Evolutionary conservation across 2,888 invertebrate species (phyloP), one percentile per base, ranked within the genome.

Genomic region (Orthonychiurus folsomi): DNA sequence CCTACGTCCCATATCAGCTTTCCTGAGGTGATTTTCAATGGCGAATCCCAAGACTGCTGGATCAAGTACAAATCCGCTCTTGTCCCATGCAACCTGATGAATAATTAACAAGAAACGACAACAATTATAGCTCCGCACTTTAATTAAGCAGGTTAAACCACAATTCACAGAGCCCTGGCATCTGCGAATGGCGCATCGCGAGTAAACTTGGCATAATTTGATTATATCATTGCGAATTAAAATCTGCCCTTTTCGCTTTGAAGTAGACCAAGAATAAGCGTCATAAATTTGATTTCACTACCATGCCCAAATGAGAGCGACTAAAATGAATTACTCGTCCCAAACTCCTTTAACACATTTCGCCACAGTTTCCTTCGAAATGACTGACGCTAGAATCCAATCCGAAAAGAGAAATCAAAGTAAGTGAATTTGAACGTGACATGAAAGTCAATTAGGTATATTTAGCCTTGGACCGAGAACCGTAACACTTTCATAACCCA

Each of bases 11-110:
- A 69, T 66, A 53, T 70, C 70, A 18, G 62, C 68, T 60, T 69
- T 64, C 59, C 69, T 59, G 12, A 72, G 59, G 57, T 72, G 71
- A 59, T 66, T 67, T 58, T 72, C 71, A 59, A 72, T 72, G 2
- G 70, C 71, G 23, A 68, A 69, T n/a, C 71, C 71, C 18, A 72
- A 58, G 20, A 70, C 63, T 1, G 70, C 69, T 18, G 71, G 69
- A 63, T 72, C 71, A 20, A 72, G 61, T 12, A 72, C 67, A 56
- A 70, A 72, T 1, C 70, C 69, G 54, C 64, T 72, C 57, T 64
- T 65, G 59, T 67, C 69, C 68, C 68, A 68, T 18, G 63, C 59
- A 15, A 68, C 68, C 67, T 67, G n/a, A 23, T 12, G 5, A 21
- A 63, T 47, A 60, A 23, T n/a, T n/a, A 52, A 23, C n/a, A 56